Evolutionary conservation across 2,113 vertebrate genomes (phyloP).

Genomic region (Sardina pilchardus): DNA sequence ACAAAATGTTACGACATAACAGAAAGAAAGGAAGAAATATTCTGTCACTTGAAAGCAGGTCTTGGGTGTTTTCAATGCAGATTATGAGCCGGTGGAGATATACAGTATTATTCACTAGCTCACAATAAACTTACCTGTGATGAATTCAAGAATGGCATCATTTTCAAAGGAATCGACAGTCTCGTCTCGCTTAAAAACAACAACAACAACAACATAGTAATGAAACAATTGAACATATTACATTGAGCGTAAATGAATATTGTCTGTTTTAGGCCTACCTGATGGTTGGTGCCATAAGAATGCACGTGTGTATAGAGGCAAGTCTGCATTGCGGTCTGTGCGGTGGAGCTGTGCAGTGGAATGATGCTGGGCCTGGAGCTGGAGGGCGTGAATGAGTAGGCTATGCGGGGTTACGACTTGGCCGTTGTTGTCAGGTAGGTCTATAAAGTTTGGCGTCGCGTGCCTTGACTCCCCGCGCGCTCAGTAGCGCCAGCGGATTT

Average conservation of each 20-base stretch:
- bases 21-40: no score
- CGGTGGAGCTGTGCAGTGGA: neutral
- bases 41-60: no score
- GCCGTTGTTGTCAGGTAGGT: conserved; percentile 31
- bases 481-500: neutral
- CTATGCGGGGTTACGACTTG: neutral
- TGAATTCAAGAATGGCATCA: conserved; percentile 13
- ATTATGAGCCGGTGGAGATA: no score
- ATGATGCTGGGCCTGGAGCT: neutral
- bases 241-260: neutral
- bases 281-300: neutral
- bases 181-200: conserved; percentile 21
- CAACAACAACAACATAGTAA: neutral
- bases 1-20: no score
- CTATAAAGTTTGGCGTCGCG: conserved; percentile 19
- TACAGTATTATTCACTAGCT: no score
- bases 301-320: conserved; percentile 3
- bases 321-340: conserved; percentile 19
- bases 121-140: conserved; percentile 29
- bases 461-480: conserved; percentile 35
- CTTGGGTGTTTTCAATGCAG: no score
- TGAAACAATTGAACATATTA: neutral
- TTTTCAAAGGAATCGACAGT: neutral
- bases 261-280: neutral
- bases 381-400: neutral